Evolutionary conservation across 2,888 invertebrate species (phyloP).

Genomic region (Ophraella communa): DNA sequence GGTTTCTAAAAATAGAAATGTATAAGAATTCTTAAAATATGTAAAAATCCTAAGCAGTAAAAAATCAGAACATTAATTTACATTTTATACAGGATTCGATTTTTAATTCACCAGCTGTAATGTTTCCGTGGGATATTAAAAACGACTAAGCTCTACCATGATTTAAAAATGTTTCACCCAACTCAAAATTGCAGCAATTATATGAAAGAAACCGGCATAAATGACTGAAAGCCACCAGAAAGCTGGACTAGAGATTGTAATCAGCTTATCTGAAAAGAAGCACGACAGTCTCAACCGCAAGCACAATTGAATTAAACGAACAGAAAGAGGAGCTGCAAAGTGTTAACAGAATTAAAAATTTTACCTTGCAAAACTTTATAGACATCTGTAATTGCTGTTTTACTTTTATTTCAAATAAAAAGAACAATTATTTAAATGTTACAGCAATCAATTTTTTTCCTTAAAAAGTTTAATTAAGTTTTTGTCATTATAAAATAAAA

Average conservation of each 20-base stretch:
- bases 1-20: no score
- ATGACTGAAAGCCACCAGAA: not conserved
- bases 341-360: not conserved
- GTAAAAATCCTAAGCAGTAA: no score
- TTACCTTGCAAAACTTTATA: not conserved
- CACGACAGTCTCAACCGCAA: constrained; percentile 2
- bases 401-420: no score
- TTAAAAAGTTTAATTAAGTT: no score
- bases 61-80: no score
- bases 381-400: not conserved
- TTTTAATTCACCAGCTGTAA: no score
- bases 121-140: not conserved
- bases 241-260: constrained; percentile 7
- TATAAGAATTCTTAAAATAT: no score
- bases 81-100: no score
- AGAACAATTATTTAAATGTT: not conserved
- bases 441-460: no score
- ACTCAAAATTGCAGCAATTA: constrained; percentile 1
- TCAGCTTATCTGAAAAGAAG: constrained; percentile 4
- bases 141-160: not conserved
- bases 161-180: not conserved
- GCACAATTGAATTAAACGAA: not conserved
- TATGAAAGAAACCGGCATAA: not conserved
- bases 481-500: no score
- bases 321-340: not conserved